These are phyloP conservation scores for Zelostemma sp. DNA, from an alignment of 1,140 invertebrate species.

Conservation along the genomic window DNA sequence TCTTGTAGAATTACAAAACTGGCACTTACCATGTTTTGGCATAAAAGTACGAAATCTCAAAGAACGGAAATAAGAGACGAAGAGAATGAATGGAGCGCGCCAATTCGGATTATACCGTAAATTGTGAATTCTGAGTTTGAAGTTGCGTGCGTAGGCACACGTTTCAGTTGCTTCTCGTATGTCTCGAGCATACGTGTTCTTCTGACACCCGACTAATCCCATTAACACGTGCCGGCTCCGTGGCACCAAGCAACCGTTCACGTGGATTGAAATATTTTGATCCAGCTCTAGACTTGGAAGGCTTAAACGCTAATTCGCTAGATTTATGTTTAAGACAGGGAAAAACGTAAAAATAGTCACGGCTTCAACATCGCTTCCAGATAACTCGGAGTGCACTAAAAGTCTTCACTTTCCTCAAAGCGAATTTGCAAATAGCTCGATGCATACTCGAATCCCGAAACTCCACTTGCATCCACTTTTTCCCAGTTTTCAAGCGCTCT, in stretches of 20 bases:
- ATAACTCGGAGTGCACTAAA: too few species aligned
- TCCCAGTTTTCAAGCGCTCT: too few species aligned
- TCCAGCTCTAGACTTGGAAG: constrained; percentile 24
- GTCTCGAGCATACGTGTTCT: constrained; percentile 38
- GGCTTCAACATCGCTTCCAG: too few species aligned
- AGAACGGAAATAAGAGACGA: constrained; percentile 29
- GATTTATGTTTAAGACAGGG: not conserved
- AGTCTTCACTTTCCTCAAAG: too few species aligned
- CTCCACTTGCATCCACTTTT: too few species aligned
- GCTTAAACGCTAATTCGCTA: not conserved
- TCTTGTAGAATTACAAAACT: too few species aligned
- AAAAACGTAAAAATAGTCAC: not conserved
- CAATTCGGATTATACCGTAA: constrained; percentile 47
- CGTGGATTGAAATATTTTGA: constrained; percentile 59
- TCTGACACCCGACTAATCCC: constrained; percentile 56
- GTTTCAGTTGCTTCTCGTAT: constrained; percentile 48
- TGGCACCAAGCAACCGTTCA: constrained; percentile 51
- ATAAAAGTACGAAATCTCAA: too few species aligned
- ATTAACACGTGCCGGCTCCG: constrained; percentile 63
- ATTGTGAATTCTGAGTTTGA: constrained; percentile 23
- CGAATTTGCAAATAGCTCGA: too few species aligned
- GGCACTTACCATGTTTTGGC: too few species aligned
- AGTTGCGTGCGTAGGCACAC: constrained; percentile 45
- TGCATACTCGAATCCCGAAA: too few species aligned
- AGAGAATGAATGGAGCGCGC: constrained; percentile 37